Evolutionary conservation across 2,113 vertebrate genomes (phyloP).

Genomic region (Aegotheles bennettii): DNA sequence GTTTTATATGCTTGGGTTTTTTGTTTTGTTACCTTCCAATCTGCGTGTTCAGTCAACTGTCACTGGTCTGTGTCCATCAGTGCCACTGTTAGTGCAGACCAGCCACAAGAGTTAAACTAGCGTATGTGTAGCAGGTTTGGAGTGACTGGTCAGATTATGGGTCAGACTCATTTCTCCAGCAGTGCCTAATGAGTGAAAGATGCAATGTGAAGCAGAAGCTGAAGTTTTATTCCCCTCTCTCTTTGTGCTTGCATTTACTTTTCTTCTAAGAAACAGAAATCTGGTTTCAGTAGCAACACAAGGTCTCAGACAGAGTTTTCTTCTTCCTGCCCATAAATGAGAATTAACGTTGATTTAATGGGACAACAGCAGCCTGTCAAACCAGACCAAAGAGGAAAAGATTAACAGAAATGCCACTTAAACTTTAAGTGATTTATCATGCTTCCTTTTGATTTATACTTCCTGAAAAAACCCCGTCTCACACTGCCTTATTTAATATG

Average conservation of each 20-base stretch:
- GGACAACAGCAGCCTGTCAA: constrained; percentile 11
- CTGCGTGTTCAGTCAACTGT: neutral
- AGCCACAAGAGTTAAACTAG: fast-evolving
- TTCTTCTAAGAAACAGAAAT: neutral
- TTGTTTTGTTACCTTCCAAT: neutral
- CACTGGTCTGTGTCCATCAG: neutral
- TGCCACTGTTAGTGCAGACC: neutral
- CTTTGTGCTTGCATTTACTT: neutral
- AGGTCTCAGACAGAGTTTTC: neutral
- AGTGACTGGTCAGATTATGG: neutral
- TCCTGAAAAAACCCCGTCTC: neutral
- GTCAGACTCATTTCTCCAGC: neutral
- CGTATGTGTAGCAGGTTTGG: fast-evolving
- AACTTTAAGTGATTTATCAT: neutral
- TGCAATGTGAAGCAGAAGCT: neutral
- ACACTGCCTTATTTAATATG: neutral
- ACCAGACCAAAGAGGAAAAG: neutral
- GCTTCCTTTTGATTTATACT: neutral
- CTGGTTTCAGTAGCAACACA: neutral
- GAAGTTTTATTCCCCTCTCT: neutral
- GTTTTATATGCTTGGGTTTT: fast-evolving
- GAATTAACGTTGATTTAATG: neutral
- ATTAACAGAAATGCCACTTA: neutral
- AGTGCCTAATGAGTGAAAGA: neutral
- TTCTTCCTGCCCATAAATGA: neutral